These are phyloP conservation scores for Hoplodrina blanda DNA, from an alignment of 2,888 invertebrate species.

Conservation along the genomic window DNA sequence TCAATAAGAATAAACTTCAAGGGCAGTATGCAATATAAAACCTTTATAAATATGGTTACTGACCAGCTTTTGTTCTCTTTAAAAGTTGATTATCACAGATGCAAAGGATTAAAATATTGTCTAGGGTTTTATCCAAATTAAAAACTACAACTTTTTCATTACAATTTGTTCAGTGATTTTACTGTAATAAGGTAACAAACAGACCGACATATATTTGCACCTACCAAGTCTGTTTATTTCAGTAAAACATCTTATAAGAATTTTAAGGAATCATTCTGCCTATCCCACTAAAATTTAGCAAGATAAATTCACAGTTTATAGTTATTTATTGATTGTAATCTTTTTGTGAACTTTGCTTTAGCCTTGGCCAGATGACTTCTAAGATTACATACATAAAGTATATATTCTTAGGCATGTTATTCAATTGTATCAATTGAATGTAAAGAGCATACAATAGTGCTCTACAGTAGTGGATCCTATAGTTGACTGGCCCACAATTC, in stretches of 20 bases:
- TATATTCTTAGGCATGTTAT: conserved; percentile 19
- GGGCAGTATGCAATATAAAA: too few relatives aligned
- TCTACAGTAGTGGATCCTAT: background rate
- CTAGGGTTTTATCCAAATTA: too few relatives aligned
- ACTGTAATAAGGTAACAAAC: background rate
- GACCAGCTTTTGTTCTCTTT: too few relatives aligned
- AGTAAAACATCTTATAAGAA: too few relatives aligned
- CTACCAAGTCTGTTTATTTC: background rate
- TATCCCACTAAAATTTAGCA: too few relatives aligned
- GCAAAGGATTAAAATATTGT: too few relatives aligned
- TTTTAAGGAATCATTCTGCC: too few relatives aligned
- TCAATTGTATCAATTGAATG: conserved; percentile 44
- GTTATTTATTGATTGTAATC: background rate
- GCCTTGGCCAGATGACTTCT: conserved; percentile 10
- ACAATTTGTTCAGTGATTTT: background rate
- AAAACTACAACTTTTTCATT: background rate
- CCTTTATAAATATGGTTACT: too few relatives aligned
- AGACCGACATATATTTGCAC: background rate
- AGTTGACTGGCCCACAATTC: too few relatives aligned
- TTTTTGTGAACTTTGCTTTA: background rate
- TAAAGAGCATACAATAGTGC: conserved; percentile 19
- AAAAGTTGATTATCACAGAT: too few relatives aligned
- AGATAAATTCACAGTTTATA: too few relatives aligned
- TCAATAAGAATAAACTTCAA: too few relatives aligned
- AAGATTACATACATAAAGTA: background rate